A percentile compares a stretch with the other conserved stretches of the same genome.
These are phyloP conservation scores for Luperina testacea DNA, from an alignment of 2,888 invertebrate genomes.

Conservation along the genomic window DNA sequence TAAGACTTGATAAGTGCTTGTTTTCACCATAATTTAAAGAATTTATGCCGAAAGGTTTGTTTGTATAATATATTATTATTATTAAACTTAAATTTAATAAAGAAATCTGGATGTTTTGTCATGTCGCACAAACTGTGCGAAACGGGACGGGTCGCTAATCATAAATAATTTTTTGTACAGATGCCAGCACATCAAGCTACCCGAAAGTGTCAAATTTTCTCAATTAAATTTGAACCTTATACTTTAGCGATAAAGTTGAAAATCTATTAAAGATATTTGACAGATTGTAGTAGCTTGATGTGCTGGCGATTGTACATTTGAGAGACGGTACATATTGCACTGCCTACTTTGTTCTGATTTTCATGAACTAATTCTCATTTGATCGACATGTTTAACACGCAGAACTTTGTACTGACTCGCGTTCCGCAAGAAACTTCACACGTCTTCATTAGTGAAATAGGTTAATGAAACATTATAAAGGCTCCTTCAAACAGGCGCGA, in stretches of 20 bases:
- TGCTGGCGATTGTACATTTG: background rate
- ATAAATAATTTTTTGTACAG: constrained; percentile 11
- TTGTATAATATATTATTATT: background rate
- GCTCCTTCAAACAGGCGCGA: too few species aligned
- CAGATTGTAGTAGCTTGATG: too few species aligned
- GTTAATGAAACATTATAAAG: constrained; percentile 12
- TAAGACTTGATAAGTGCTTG: background rate
- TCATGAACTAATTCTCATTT: constrained; percentile 55
- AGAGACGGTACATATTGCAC: constrained; percentile 32
- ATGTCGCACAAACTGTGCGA: background rate
- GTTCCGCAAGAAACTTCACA: constrained; percentile 38
- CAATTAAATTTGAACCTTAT: too few species aligned
- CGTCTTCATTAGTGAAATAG: constrained; percentile 28
- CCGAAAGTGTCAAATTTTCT: too few species aligned
- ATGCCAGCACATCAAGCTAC: too few species aligned
- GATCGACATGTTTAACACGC: constrained; percentile 44
- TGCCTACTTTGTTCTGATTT: constrained; percentile 31
- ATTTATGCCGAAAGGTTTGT: too few species aligned
- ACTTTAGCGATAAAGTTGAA: too few species aligned
- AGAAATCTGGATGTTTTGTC: background rate
- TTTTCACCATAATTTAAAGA: background rate
- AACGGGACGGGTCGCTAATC: background rate
- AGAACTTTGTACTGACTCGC: constrained; percentile 31
- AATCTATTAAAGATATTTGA: too few species aligned
- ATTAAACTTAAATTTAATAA: background rate